Evolutionary conservation across 2,797 vertebrate species (phyloP).

Genomic region (Phalloptychus januarius): DNA sequence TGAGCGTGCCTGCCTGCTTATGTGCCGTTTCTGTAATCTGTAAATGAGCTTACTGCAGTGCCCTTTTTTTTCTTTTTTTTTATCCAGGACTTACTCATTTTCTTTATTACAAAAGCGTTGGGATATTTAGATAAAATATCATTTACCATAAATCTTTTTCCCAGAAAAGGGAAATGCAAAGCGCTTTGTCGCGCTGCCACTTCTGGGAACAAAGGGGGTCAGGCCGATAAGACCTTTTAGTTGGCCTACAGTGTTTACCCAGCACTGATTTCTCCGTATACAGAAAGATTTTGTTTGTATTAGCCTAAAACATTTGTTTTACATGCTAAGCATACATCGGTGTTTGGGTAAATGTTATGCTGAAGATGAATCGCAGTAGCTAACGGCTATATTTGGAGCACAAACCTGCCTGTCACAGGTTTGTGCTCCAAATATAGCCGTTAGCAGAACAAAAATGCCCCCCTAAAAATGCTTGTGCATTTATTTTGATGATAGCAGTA

Average conservation of each 20-base stretch:
- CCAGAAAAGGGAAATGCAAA: constrained; percentile 60
- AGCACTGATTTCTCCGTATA: constrained; percentile 48
- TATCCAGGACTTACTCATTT: constrained; percentile 67
- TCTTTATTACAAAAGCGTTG: constrained; percentile 64
- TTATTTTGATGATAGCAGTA: not conserved
- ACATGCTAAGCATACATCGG: constrained; percentile 21
- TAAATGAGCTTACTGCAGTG: constrained; percentile 70
- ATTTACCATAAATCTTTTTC: constrained; percentile 65
- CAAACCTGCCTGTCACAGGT: too few relatives aligned
- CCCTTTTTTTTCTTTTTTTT: constrained; percentile 23
- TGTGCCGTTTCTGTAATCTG: constrained; percentile 68
- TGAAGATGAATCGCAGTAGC: not conserved
- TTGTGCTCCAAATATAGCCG: too few relatives aligned
- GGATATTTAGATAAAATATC: constrained; percentile 73
- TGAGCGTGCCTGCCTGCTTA: constrained; percentile 20
- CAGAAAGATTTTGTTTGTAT: constrained; percentile 39
- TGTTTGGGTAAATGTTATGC: constrained; percentile 15
- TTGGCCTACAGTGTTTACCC: constrained; percentile 36
- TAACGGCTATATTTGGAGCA: not conserved
- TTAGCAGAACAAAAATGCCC: not conserved
- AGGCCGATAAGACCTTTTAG: constrained; percentile 20
- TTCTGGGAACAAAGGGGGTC: constrained; percentile 60
- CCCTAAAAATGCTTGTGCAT: not conserved
- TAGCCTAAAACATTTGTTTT: constrained; percentile 43
- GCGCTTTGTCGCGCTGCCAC: constrained; percentile 32